Evolutionary conservation across 2,797 vertebrate species (phyloP).

Genomic region (Notolepis coatsorum): DNA sequence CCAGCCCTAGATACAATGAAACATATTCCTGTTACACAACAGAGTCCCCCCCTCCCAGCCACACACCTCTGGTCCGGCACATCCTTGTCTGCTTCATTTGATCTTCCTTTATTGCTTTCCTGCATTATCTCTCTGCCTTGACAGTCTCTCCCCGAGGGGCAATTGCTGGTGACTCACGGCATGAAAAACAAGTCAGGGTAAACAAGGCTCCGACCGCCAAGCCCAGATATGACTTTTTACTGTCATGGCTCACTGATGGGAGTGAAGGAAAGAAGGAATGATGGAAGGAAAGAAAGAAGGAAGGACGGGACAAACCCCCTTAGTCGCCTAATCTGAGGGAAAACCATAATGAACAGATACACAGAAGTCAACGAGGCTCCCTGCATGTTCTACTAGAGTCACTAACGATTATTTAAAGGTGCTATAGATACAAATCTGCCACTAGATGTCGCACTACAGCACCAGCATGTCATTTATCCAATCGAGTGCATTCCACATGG

Average conservation of each 20-base stretch:
- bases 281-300: not conserved
- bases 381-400: too few species aligned
- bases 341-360: too few species aligned
- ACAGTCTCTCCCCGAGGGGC: conserved; percentile 54
- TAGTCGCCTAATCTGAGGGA: too few species aligned
- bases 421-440: too few species aligned
- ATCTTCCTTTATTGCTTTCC: conserved; percentile 67
- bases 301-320: not conserved
- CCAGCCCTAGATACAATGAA: too few species aligned
- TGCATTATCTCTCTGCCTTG: conserved; percentile 53
- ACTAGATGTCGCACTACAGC: too few species aligned
- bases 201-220: conserved; percentile 65
- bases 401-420: too few species aligned
- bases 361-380: too few species aligned
- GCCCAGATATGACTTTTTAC: conserved; percentile 61
- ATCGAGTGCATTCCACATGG: too few species aligned
- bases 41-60: conserved; percentile 38
- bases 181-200: conserved; percentile 62
- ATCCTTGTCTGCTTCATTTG: conserved; percentile 55
- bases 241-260: conserved; percentile 52
- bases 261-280: conserved; percentile 29
- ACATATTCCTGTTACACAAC: too few species aligned
- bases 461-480: too few species aligned
- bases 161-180: conserved; percentile 61
- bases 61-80: conserved; percentile 34